These are phyloP conservation scores for Drosophila silvestris DNA, from an alignment of 2,888 invertebrate species.

Conservation along the genomic window DNA sequence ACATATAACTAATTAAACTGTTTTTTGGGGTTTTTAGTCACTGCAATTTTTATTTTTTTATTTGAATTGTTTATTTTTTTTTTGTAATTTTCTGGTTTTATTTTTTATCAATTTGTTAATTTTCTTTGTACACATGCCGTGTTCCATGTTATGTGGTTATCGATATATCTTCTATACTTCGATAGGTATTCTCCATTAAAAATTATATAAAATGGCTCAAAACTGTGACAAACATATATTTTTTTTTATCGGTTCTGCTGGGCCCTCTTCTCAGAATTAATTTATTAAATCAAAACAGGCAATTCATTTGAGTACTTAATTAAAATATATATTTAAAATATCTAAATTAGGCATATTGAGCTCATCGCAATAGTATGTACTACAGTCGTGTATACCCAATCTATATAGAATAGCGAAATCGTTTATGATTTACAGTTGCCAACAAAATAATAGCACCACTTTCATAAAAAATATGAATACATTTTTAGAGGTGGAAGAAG, in stretches of 20 bases:
- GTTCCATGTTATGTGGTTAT: conserved; percentile 1
- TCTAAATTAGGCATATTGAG: conserved; percentile 3
- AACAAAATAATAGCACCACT: background rate
- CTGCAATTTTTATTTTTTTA: background rate
- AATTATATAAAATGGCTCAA: background rate
- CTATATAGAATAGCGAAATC: background rate
- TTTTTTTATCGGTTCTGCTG: conserved; percentile 8
- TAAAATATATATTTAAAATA: background rate
- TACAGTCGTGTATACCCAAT: background rate
- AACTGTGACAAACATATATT: conserved; percentile 12
- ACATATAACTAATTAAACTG: background rate
- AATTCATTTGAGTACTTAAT: background rate
- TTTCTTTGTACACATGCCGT: background rate
- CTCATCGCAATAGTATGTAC: background rate
- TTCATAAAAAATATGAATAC: background rate
- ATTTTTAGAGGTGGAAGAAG: background rate
- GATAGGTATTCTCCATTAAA: background rate
- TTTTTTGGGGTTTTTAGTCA: background rate
- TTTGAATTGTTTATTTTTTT: background rate
- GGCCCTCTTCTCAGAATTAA: background rate
- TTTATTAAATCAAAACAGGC: background rate
- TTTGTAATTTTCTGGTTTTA: background rate
- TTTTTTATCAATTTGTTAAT: background rate
- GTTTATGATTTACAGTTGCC: background rate
- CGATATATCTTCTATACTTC: background rate